Evolutionary conservation across 2,113 vertebrate species (phyloP), one percentile per base, ranked within the genome.

Genomic region (Jaculus jaculus): DNA sequence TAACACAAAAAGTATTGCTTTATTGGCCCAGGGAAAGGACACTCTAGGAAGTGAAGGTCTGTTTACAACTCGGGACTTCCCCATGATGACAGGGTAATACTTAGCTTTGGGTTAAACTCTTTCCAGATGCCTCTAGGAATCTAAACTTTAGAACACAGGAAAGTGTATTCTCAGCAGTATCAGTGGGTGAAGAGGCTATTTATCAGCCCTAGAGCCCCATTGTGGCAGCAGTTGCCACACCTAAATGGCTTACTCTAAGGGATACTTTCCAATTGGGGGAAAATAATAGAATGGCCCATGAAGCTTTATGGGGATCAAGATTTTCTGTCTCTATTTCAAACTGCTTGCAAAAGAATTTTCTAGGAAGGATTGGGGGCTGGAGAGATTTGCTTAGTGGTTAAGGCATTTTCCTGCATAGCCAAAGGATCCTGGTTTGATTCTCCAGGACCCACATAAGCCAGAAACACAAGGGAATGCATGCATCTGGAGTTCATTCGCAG

Each of bases 271-370:
- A 65, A 11, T 92, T 61, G 63, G 90, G 75, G 32, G 80, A 73
- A 83, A 58, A 82, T 30, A 77, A 42, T 7, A 61, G n/a, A n/a
- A n/a, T n/a, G n/a, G n/a, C n/a, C n/a, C n/a, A n/a, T n/a, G n/a
- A n/a, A n/a, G 28, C 13, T 73, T 74, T 69, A 79, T 68, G 79
- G 87, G 87, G 42, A 73, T 79, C 47, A 84, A 84, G 47, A 90
- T 80, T 90, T 87, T 66, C 71, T 90, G 72, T n/a, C 61, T 78
- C 2, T 34, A 61, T n/a, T 92, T 32, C 60, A 69, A n/a, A 84
- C 23, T 68, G 34, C 78, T 61, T 87, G 68, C 13, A 24, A 72
- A 17, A 37, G 61, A 84, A 87, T 90, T 93, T 77, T 92, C 79
- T 74, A 68, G 60, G 58, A 47, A 75, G n/a, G n/a, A n/a, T n/a